Percentiles rank a stretch among this genome's conserved stretches.
phyloP scores from a whole-genome alignment of 2,797 vertebrate species.

The Xyrichtys novacula region DNA sequence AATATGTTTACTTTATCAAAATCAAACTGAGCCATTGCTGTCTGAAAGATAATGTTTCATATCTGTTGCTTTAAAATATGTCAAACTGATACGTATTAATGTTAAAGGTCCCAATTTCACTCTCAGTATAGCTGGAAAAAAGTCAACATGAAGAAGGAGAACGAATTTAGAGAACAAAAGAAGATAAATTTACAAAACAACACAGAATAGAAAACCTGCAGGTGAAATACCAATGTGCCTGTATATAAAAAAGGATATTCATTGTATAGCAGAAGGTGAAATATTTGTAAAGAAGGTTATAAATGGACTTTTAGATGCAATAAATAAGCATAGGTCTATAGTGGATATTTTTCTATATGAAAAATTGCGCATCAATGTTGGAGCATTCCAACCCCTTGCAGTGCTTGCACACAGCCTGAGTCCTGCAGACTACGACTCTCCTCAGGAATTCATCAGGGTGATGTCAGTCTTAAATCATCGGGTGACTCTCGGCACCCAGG shows the following conservation, averaged over 20 bases:
- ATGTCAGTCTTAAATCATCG: constrained; percentile 21
- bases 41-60: no score
- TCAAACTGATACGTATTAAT: no score
- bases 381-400: background rate
- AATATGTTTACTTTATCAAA: no score
- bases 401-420: constrained; percentile 1
- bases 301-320: background rate
- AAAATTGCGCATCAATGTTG: background rate
- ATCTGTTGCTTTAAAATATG: no score
- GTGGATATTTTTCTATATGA: no score
- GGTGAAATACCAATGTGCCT: background rate
- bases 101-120: no score
- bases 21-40: no score
- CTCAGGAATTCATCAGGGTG: constrained; percentile 21
- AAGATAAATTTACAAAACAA: no score
- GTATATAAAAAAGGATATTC: background rate
- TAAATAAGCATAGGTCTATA: no score
- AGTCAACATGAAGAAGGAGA: background rate
- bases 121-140: no score
- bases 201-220: background rate
- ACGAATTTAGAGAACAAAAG: background rate
- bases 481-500: constrained; percentile 27
- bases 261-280: background rate
- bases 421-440: constrained; percentile 10
- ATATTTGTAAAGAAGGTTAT: background rate